Conservation (phyloP, 2,113 vertebrate species). For the Plotosus lineatus region DNA sequence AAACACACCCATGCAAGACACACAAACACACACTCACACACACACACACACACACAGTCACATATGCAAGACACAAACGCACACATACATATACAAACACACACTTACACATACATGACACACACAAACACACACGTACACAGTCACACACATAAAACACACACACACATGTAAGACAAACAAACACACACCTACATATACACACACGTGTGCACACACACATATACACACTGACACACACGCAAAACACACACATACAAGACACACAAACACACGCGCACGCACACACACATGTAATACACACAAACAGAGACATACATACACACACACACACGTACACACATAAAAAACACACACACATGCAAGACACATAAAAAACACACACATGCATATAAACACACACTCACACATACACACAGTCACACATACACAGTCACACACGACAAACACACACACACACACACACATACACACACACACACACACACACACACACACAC, state of each 20-base stretch:
- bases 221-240: slow-evolving; percentile 8
- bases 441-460: slow-evolving; percentile 7
- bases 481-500: neutral
- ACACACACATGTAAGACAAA: too few relatives aligned
- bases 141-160: slow-evolving; percentile 9
- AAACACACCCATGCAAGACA: too few relatives aligned
- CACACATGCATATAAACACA: slow-evolving; percentile 9
- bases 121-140: neutral
- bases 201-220: neutral
- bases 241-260: slow-evolving; percentile 29
- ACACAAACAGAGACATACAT: too few relatives aligned
- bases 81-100: slow-evolving; percentile 8
- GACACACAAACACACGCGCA: neutral
- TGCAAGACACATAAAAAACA: too few relatives aligned
- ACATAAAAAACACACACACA: too few relatives aligned
- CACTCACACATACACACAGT: slow-evolving; percentile 17
- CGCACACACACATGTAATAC: neutral
- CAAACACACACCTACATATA: slow-evolving; percentile 13
- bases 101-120: slow-evolving; percentile 22
- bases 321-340: slow-evolving; percentile 16
- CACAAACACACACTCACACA: neutral
- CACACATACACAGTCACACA: neutral
- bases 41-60: slow-evolving; percentile 13
- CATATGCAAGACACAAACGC: neutral
- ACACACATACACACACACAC: slow-evolving; percentile 12